Evolutionary conservation across 2,888 invertebrate species (phyloP).

Genomic region (Lasioglossum lativentre): DNA sequence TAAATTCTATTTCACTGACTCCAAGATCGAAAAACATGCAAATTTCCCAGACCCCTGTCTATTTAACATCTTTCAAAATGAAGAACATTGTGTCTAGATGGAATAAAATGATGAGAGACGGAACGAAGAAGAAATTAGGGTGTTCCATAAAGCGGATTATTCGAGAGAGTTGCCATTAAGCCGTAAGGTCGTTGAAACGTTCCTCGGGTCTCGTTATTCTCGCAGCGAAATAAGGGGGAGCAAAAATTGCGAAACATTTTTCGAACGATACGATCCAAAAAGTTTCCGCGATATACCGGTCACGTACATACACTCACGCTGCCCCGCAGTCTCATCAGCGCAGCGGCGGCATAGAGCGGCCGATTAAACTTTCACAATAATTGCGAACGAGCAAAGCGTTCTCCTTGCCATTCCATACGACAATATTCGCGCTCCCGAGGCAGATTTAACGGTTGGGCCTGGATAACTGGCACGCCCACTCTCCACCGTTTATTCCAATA

Average conservation of each 20-base stretch:
- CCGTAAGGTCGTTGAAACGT: constrained; percentile 21
- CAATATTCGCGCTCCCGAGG: constrained; percentile 54
- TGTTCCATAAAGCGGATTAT: not conserved
- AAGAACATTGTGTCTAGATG: not conserved
- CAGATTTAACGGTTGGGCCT: constrained; percentile 55
- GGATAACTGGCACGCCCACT: constrained; percentile 54
- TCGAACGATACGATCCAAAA: constrained; percentile 47
- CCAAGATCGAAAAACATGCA: not conserved
- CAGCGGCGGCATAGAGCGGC: constrained; percentile 45
- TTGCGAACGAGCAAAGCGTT: constrained; percentile 61
- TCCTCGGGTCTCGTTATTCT: constrained; percentile 12
- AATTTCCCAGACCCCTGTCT: not conserved
- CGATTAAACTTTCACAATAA: constrained; percentile 70
- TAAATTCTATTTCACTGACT: not conserved
- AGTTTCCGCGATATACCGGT: constrained; percentile 39
- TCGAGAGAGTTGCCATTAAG: constrained; percentile 13
- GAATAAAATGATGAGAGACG: not conserved
- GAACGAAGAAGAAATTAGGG: not conserved
- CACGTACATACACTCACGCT: constrained; percentile 2
- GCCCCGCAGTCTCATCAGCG: constrained; percentile 51
- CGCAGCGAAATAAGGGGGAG: constrained; percentile 11
- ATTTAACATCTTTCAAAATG: not conserved
- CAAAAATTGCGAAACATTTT: constrained; percentile 49
- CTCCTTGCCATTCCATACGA: constrained; percentile 57
- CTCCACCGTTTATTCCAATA: constrained; percentile 66